Evolutionary conservation across 2,888 invertebrate species (phyloP).

Genomic region (Melanostoma scalare): DNA sequence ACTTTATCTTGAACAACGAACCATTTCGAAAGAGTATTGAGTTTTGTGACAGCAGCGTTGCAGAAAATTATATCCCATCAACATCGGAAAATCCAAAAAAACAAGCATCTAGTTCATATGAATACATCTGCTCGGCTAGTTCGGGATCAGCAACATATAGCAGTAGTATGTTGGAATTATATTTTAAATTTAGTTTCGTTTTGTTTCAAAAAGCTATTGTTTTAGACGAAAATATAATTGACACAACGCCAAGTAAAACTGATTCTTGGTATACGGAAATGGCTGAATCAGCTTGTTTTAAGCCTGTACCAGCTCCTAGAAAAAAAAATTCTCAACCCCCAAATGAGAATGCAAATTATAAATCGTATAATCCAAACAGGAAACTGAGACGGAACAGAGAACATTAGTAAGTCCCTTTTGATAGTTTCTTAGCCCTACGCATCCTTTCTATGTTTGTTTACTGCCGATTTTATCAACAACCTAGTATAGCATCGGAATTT

Average conservation of each 20-base stretch:
- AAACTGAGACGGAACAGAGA: slow-evolving; percentile 81
- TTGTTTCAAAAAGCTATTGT: not conserved
- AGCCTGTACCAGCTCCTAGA: slow-evolving; percentile 78
- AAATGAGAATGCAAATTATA: slow-evolving; percentile 77
- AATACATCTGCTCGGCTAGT: slow-evolving; percentile 46
- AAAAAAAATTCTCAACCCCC: slow-evolving; percentile 46
- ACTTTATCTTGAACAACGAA: slow-evolving; percentile 77
- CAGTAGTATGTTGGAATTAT: slow-evolving; percentile 44
- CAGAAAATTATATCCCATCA: slow-evolving; percentile 75
- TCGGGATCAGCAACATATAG: slow-evolving; percentile 21
- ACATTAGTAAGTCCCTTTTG: slow-evolving; percentile 76
- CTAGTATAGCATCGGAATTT: too few species aligned
- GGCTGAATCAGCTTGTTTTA: slow-evolving; percentile 35
- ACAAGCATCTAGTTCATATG: slow-evolving; percentile 32
- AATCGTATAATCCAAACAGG: slow-evolving; percentile 81
- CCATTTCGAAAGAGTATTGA: slow-evolving; percentile 75
- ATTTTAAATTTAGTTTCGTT: not conserved
- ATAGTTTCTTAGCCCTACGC: not conserved
- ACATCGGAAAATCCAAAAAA: slow-evolving; percentile 68
- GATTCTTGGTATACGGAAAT: slow-evolving; percentile 27
- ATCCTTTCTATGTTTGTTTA: too few species aligned
- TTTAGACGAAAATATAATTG: slow-evolving; percentile 41
- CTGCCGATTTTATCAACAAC: too few species aligned
- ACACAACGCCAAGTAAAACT: not conserved
- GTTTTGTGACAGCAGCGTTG: slow-evolving; percentile 76